Base-by-base conservation (phyloP, 2,797 vertebrate species). In the Labroides dimidiatus region DNA sequence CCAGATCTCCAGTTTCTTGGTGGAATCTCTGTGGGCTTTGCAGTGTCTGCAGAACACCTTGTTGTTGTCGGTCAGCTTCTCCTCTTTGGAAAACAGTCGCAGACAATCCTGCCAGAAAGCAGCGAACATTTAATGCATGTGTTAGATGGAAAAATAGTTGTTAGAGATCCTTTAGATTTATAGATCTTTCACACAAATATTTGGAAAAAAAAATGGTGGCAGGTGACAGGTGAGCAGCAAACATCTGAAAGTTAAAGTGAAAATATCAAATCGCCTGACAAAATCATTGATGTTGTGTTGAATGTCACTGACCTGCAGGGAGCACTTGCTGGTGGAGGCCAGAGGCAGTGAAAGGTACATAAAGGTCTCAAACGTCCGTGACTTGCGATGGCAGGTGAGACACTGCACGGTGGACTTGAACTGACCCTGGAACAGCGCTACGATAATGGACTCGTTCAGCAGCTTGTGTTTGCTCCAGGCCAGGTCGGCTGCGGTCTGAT, bases 1-100 rank as follows among this genome's bases (percentile, higher is more conserved):
- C 98, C 98, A 99, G 90, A 99, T 97, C 91, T 99, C 98, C 91
- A 99, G 95, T 79, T 99, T 99, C 95, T 99, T 99, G 48, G 95
- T 94, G 74, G 97, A 97, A 80, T 99, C 98, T 80, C 97, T 94
- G 81, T 95, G 96, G 59, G 95, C 94, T 91, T 97, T 98, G 90
- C 98, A 99, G 85, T 98, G 96, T 85, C 97, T 95, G 84, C 98
- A 99, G 90, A 96, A 97, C 85, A 98, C 96, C 60, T 96, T 96
- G 84, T 99, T 99, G 87, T 96, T 97, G 90, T 98, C 98, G 0
- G 98, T 99, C 75, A 99, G 92, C 75, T 94, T 96, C 84, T 99
- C 98, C 83, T 99, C 97, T 91, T 99, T 99, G 78, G 97, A 99
- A 89, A 99, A 99, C 73, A 97, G 91, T 81, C 95, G 96, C 93